phyloP scores from a whole-genome alignment of 2,113 vertebrate species.

The Xyrauchen texanus region DNA sequence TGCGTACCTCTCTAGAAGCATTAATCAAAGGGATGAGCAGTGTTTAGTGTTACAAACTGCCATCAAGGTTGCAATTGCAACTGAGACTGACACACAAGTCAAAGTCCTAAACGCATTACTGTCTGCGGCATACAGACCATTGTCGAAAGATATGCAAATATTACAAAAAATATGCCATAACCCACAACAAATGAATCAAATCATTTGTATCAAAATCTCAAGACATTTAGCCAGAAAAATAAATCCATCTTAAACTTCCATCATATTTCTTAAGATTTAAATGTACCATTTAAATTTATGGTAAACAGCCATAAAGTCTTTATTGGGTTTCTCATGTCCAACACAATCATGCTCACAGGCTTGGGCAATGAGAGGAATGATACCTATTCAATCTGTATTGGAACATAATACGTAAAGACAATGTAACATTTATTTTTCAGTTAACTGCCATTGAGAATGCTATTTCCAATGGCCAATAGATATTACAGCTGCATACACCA shows the following conservation, averaged over 20 bases:
- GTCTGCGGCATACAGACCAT: not conserved
- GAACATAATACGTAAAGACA: not conserved
- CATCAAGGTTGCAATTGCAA: constrained; percentile 35
- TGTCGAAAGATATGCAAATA: constrained; percentile 3
- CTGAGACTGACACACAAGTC: constrained; percentile 28
- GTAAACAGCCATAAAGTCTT: not conserved
- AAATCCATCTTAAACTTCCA: not conserved
- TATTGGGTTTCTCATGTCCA: not conserved
- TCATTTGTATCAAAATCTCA: not conserved
- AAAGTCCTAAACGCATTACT: constrained; percentile 21
- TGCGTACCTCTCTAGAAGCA: constrained; percentile 1
- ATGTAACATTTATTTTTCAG: not conserved
- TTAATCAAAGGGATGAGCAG: not conserved
- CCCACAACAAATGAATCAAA: not conserved
- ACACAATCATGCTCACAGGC: not conserved
- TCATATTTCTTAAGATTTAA: not conserved
- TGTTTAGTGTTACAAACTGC: constrained; percentile 17
- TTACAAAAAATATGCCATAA: not conserved
- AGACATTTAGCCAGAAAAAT: not conserved
- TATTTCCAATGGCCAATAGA: not conserved
- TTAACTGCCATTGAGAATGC: not conserved
- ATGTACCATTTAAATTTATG: not conserved
- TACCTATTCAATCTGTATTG: not conserved
- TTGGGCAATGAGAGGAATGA: not conserved
- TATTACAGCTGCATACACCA: not conserved